Conservation (phyloP, 2,113 vertebrate genomes). For the Coptodon rendalli region DNA sequence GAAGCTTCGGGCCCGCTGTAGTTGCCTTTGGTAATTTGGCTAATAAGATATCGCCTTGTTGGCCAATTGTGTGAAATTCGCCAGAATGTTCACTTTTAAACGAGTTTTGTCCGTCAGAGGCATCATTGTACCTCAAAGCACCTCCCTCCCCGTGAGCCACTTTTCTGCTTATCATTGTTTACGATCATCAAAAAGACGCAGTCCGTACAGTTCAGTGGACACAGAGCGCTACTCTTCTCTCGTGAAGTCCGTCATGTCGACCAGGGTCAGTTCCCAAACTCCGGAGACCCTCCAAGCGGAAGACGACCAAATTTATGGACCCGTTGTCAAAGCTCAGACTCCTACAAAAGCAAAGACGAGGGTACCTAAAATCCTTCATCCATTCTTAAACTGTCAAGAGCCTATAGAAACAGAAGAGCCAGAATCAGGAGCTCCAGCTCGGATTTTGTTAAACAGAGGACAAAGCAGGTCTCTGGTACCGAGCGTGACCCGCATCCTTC, state of each 20-base stretch:
- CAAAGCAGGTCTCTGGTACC: slow-evolving; percentile 44
- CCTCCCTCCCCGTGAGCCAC: neutral
- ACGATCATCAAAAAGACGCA: slow-evolving; percentile 72
- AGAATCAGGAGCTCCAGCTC: slow-evolving; percentile 52
- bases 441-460: slow-evolving; percentile 63
- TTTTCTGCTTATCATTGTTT: slow-evolving; percentile 65
- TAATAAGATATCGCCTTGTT: neutral
- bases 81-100: slow-evolving; percentile 52
- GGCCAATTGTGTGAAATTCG: neutral
- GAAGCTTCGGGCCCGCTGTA: neutral
- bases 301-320: slow-evolving; percentile 79
- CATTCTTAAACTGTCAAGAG: slow-evolving; percentile 72
- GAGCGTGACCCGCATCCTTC: slow-evolving; percentile 87
- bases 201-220: slow-evolving; percentile 78
- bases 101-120: slow-evolving; percentile 3
- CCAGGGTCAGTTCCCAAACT: slow-evolving; percentile 71
- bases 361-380: slow-evolving; percentile 62
- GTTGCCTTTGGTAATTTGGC: neutral
- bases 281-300: slow-evolving; percentile 77
- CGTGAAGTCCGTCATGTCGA: slow-evolving; percentile 77
- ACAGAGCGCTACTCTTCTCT: slow-evolving; percentile 81
- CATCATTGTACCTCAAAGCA: neutral
- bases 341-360: slow-evolving; percentile 17
- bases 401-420: neutral
- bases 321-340: slow-evolving; percentile 62